Base-by-base conservation (phyloP, 2,113 vertebrate species). In the Panthera uncia region DNA sequence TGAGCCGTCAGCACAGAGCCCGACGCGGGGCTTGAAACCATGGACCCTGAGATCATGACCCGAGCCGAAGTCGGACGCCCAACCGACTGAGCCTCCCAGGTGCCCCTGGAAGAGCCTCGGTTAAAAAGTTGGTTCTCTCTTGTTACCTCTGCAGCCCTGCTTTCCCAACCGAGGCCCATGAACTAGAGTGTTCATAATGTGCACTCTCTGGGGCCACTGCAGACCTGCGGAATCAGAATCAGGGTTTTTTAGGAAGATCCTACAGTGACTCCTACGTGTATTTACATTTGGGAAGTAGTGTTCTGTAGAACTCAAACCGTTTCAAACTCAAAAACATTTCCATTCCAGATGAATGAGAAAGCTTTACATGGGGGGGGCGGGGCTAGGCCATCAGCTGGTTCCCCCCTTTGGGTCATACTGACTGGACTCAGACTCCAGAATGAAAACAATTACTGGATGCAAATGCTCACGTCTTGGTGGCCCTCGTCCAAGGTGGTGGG, bases 1-100 rank as follows among this genome's bases (percentile, higher is more conserved):
- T 7, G 2, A 57, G 55, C 19, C 23, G 7, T 57, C 55, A 18
- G 55, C 55, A 7, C 55, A 57, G 55, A 57, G 55, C 55, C 19
- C 1, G 0, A 23, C 2, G 7, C 0, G 19, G 57, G 2, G 57
- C 57, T 23, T 3, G 21, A 23, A 61, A 21, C 18, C 57, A 23
- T 0, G 7, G 18, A 61, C 57, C 8, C 0, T 61, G 21, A 23
- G 7, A 23, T 61, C 57, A 23, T 61, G 57, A 61, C 21, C 21
- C 9, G 57, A 61, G 21, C 57, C 7, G 3, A 18, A 61, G 21
- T 61, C 21, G 1, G 21, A 7, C 21, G 0, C 57, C 23, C 57
- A 61, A 23, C 57, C 1, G 3, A 61, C 57, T 61, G 21, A 61
- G 57, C 57, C 21, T 23, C 21, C 55, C 57, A 25, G 57, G 57